A percentile compares a stretch with the other conserved stretches of the same genome.
Conservation (phyloP, 1,140 invertebrate genomes). For the Alviniconcha marisindica region DNA sequence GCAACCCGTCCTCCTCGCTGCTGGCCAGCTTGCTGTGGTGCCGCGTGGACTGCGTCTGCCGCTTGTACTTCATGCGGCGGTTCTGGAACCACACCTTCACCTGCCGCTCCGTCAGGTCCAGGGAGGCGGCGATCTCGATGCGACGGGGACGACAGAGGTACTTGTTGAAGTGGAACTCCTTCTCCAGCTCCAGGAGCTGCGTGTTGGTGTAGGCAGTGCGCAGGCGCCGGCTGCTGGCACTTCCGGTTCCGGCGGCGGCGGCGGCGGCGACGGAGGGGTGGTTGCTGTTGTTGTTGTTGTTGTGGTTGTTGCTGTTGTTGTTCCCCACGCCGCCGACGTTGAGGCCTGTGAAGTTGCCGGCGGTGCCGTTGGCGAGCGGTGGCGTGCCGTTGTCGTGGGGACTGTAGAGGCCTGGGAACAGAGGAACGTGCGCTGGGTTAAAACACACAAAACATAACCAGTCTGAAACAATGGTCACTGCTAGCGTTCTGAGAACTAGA, state of each 20-base stretch:
- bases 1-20: constrained; percentile 19
- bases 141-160: constrained; percentile 89
- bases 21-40: constrained; percentile 40
- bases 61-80: constrained; percentile 71
- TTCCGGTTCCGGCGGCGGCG: constrained; percentile 32
- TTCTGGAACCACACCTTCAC: constrained; percentile 74
- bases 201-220: constrained; percentile 99
- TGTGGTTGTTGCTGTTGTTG: neutral
- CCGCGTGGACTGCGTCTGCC: constrained; percentile 63
- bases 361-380: neutral
- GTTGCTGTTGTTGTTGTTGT: neutral
- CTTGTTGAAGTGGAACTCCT: constrained; percentile 89
- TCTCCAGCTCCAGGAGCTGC: constrained; percentile 98
- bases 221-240: constrained; percentile 75
- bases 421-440: no score
- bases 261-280: no score
- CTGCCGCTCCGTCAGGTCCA: constrained; percentile 82
- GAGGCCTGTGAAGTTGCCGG: neutral
- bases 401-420: no score
- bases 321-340: neutral
- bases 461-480: no score
- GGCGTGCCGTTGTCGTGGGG: neutral
- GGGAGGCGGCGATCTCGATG: constrained; percentile 87
- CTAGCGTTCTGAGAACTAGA: no score
- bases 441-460: no score